These are phyloP conservation scores for Spheniscus humboldti DNA, from an alignment of 2,797 vertebrate species.

Conservation along the genomic window DNA sequence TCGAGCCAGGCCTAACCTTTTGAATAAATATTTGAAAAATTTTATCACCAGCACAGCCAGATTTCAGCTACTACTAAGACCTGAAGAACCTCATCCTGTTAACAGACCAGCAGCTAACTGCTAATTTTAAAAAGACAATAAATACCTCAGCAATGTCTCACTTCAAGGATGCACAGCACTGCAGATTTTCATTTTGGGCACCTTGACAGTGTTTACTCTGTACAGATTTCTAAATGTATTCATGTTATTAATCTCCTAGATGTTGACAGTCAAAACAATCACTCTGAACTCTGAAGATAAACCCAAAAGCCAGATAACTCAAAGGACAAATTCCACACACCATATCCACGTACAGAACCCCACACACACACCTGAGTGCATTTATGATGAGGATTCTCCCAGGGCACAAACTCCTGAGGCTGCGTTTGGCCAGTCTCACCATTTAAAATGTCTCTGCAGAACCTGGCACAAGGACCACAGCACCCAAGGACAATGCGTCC, in stretches of 20 bases:
- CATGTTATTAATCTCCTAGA: neutral
- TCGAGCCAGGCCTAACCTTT: neutral
- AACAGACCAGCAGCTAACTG: neutral
- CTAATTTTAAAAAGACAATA: neutral
- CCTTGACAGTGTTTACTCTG: neutral
- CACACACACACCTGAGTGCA: neutral
- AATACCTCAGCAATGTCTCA: neutral
- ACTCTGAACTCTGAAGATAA: neutral
- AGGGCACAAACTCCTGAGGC: accelerated
- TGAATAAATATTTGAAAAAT: neutral
- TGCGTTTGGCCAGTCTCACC: accelerated
- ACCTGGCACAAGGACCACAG: neutral
- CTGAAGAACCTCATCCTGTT: neutral
- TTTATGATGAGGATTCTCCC: neutral
- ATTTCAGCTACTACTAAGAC: neutral
- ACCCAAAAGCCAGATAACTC: neutral
- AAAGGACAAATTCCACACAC: neutral
- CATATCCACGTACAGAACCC: neutral
- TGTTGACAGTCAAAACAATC: neutral
- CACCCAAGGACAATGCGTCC: neutral
- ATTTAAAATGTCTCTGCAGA: neutral
- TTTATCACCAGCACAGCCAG: neutral
- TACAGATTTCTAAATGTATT: neutral
- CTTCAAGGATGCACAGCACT: neutral
- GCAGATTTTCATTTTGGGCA: neutral